Base-by-base conservation (phyloP, 2,113 vertebrate genomes). In the Hyperopisus bebe region DNA sequence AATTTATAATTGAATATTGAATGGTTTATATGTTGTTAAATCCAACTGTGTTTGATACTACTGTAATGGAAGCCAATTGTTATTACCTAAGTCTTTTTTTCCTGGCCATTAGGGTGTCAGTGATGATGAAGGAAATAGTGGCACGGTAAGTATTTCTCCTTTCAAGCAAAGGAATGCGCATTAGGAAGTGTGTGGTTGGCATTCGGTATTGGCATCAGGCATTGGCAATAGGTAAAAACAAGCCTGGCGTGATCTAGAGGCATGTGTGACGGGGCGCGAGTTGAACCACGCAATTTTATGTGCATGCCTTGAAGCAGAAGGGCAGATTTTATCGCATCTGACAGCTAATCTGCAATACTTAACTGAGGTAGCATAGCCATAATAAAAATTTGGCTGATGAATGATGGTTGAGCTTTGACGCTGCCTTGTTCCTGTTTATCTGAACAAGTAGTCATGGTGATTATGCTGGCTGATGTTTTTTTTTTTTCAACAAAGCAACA, bases 121-220 rank as follows among this genome's bases (percentile, higher is more conserved):
- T 91, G 94, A 94, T 90, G 91, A 93, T 66, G 94, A 93, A 88
- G 93, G 91, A 6, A 91, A 93, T 39, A 93, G 94, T 86, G 53
- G 92, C 87, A 91, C 91, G 95, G 95, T 96, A 92, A 92, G 95
- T 95, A 90, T 90, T 31, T 80, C 74, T 58, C 46, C 53, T 55
- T 44, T 13, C 50, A 62, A 50, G 83, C 46, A 47, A 11, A 46
- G n/a, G 55, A 66, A 44, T 11, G 24, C 39, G 51, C 31, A 10
- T 80, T 77, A 39, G 4, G 46, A 47, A 31, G 11, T 62, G 9
- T 62, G 51, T 31, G 80, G 8, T 27, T 58, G 24, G 77, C 35
- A 31, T 50, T 89, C 11, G 42, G 4, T 0, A 21, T 2, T 21
- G 19, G 53, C 53, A 55, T 55, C 19, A 55, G 53, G 53, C 53